Evolutionary conservation across 2,797 vertebrate genomes (phyloP).

Genomic region (Microctenopoma steveboyesi): DNA sequence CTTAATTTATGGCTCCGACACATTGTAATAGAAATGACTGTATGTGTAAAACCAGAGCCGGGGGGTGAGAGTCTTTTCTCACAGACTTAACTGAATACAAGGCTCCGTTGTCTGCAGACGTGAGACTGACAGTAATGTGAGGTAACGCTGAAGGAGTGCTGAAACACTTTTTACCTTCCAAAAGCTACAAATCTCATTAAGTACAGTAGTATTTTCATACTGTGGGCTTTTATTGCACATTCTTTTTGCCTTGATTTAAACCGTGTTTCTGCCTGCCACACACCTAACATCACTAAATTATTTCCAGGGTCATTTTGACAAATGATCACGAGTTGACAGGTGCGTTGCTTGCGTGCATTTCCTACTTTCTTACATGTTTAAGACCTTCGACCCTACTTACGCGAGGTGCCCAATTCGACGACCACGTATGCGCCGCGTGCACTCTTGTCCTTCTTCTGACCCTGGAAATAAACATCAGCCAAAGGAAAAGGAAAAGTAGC

Average conservation of each 20-base stretch:
- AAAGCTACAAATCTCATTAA: slow-evolving; percentile 46
- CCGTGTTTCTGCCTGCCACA: slow-evolving; percentile 6
- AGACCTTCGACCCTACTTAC: too few relatives aligned
- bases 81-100: slow-evolving; percentile 42
- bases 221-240: neutral
- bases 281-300: slow-evolving; percentile 18
- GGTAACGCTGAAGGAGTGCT: slow-evolving; percentile 38
- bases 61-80: slow-evolving; percentile 31
- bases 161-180: slow-evolving; percentile 28
- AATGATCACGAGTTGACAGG: neutral
- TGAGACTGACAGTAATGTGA: slow-evolving; percentile 41
- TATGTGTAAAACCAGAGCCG: slow-evolving; percentile 34
- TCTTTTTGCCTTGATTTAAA: slow-evolving; percentile 15
- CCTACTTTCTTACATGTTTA: neutral
- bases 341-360: neutral
- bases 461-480: neutral
- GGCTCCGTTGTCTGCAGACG: slow-evolving; percentile 32
- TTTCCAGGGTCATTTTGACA: neutral
- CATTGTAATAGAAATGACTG: slow-evolving; percentile 47
- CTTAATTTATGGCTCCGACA: slow-evolving; percentile 60
- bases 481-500: neutral
- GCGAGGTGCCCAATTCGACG: too few relatives aligned
- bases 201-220: slow-evolving; percentile 4
- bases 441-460: neutral
- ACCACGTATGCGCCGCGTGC: too few relatives aligned